phyloP scores from a whole-genome alignment of 2,113 vertebrate genomes.

The Spizaetus ornatus region DNA sequence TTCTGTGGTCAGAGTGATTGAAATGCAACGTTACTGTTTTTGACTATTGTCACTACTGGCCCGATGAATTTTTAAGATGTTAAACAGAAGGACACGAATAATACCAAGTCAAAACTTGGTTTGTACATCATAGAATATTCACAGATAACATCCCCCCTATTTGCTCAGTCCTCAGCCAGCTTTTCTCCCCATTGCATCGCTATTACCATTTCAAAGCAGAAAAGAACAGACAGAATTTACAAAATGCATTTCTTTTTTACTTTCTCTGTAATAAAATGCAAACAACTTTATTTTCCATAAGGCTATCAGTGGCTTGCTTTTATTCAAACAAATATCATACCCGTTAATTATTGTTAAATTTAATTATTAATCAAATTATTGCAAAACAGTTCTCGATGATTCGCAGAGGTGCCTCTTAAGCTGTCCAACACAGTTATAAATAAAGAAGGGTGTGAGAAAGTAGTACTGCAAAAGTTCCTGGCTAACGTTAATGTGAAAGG shows the following conservation, averaged over 20 bases:
- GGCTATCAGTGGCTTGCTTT: constrained; percentile 1
- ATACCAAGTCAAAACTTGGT: neutral
- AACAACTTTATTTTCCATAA: constrained; percentile 12
- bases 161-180: neutral
- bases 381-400: neutral
- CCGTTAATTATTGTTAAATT: constrained; percentile 37
- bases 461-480: neutral
- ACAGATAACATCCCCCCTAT: neutral
- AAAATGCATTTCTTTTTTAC: neutral
- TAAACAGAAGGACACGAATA: neutral
- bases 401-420: neutral
- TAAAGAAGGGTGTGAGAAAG: neutral
- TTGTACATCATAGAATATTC: neutral
- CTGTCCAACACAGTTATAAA: neutral
- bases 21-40: neutral
- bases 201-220: constrained; percentile 30
- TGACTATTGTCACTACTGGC: neutral
- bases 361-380: constrained; percentile 32
- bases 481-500: neutral
- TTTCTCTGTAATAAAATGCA: neutral
- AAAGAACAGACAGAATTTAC: constrained; percentile 21
- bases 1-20: neutral
- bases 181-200: neutral
- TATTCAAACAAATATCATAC: constrained; percentile 19
- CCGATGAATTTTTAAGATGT: neutral